Base-by-base conservation (phyloP, 2,888 invertebrate species). In the Drosophila engyochracea region DNA sequence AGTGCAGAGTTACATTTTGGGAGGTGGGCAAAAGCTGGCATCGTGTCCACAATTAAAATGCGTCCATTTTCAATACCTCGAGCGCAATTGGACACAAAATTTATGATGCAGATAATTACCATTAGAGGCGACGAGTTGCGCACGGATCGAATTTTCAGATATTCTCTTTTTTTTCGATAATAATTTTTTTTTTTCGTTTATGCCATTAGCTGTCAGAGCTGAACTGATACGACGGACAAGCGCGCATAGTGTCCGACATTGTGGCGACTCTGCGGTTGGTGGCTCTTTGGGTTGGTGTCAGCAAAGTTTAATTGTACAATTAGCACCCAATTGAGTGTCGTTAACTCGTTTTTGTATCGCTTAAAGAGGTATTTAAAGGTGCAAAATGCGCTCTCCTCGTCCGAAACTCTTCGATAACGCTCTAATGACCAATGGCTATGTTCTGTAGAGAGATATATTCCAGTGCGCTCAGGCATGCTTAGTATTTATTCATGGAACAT, bases 311-410 rank as follows among this genome's bases (percentile, higher is more conserved):
- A 89, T 90, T 89, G 83, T 86, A 79, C 85, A 90, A 91, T 91
- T 91, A 90, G 87, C 90, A 91, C 86, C 81, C 87, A 89, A 82
- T 90, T 84, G 87, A 91, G 89, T 76, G 75, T 86, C 86, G 91
- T 88, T 91, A 91, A 83, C 90, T 91, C 81, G 81, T 75, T 81
- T 82, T 71, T 74, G 65, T 76, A 76, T 62, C 74, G 71, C 59
- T 74, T 73, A 70, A 85, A 90, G 66, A 64, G 74, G 70, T 64
- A 39, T 82, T 78, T 69, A 79, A 74, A 90, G 89, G 89, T 89
- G 91, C 84, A 77, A 91, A 80, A 75, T 65, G 51, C 54, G 25
- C 37, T 37, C 51, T 9, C 31, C 28, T 12, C 53, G 31, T 37
- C 62, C 3, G 16, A 49, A 30, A 51, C 39, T 25, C 19, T 61